Conservation (phyloP, 2,113 vertebrate genomes). For the Plecturocebus donacophilus region DNA sequence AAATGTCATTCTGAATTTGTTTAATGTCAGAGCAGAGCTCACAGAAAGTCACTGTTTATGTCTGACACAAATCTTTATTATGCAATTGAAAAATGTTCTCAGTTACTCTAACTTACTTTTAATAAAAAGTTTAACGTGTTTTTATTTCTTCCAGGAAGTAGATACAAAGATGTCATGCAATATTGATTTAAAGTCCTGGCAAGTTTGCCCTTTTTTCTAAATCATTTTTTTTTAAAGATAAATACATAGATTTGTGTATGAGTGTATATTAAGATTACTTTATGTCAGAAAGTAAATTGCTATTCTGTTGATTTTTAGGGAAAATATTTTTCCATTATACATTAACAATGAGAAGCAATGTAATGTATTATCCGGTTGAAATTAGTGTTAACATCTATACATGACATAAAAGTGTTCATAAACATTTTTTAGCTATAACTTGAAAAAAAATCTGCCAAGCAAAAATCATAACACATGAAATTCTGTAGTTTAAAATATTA, state of each 20-base stretch:
- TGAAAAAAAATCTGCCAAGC: slow-evolving; percentile 35
- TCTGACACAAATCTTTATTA: slow-evolving; percentile 82
- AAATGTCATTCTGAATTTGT: slow-evolving; percentile 72
- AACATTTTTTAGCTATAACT: neutral
- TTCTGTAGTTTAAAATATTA: slow-evolving; percentile 3
- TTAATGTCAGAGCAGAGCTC: slow-evolving; percentile 70
- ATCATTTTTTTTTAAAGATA: slow-evolving; percentile 63
- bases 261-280: slow-evolving; percentile 72
- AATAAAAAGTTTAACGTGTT: slow-evolving; percentile 80
- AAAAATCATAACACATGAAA: slow-evolving; percentile 36
- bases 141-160: slow-evolving; percentile 82
- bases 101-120: slow-evolving; percentile 79
- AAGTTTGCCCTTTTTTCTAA: slow-evolving; percentile 67
- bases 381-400: neutral
- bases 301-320: slow-evolving; percentile 80
- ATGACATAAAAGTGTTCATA: neutral
- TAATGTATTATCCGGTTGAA: neutral
- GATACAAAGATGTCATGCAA: slow-evolving; percentile 82
- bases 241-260: slow-evolving; percentile 65
- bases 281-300: slow-evolving; percentile 65
- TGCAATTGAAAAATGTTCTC: slow-evolving; percentile 71
- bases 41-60: slow-evolving; percentile 76
- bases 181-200: slow-evolving; percentile 78
- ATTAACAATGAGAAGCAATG: slow-evolving; percentile 27
- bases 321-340: neutral